Conservation (phyloP, 1,140 invertebrate genomes). For the Sarcophaga bullata region DNA sequence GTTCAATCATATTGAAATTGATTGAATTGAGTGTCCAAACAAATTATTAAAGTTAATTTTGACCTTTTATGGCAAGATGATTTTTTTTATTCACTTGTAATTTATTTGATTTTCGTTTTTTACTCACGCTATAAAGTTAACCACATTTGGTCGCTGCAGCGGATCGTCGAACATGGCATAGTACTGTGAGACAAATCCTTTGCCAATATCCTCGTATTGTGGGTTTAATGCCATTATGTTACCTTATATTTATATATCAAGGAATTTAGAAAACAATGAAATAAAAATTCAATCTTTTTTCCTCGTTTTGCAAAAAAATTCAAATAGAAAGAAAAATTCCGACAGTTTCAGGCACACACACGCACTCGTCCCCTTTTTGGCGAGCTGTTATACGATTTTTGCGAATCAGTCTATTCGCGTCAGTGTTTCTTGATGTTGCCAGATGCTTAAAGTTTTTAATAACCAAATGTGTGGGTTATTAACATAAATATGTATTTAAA, state of each 20-base stretch:
- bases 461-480: no score
- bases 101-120: not conserved
- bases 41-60: not conserved
- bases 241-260: constrained; percentile 35
- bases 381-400: not conserved
- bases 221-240: constrained; percentile 83
- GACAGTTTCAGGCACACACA: constrained; percentile 25
- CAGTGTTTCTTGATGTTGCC: not conserved
- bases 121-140: constrained; percentile 91
- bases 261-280: constrained; percentile 29
- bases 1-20: no score
- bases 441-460: no score
- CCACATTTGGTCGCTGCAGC: constrained; percentile 79
- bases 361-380: constrained; percentile 17
- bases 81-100: not conserved
- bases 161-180: constrained; percentile 91
- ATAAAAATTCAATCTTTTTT: constrained; percentile 5
- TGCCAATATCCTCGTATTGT: constrained; percentile 90
- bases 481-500: no score
- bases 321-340: constrained; percentile 41
- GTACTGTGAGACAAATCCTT: constrained; percentile 93
- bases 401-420: constrained; percentile 37
- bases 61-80: not conserved
- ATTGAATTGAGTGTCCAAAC: not conserved
- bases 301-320: not conserved